A percentile compares a stretch with the other conserved stretches of the same genome.
These are phyloP conservation scores for Cossypha dichroa DNA, from an alignment of 2,797 vertebrate species.

Conservation along the genomic window DNA sequence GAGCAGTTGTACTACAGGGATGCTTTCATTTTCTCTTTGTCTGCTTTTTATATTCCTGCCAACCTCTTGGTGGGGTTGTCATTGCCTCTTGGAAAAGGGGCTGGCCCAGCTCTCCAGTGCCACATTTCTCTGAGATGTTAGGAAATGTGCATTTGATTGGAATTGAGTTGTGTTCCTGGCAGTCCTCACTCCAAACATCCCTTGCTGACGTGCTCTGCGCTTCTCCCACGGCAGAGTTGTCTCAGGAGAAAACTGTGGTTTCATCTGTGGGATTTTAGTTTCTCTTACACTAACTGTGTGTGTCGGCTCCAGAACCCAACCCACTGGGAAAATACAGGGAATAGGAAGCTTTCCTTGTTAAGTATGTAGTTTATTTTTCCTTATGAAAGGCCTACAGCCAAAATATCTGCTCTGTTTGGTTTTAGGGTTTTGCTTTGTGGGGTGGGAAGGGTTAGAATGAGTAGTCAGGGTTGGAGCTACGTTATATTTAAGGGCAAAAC, in stretches of 20 bases:
- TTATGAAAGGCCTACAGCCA: not conserved
- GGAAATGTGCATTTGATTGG: not conserved
- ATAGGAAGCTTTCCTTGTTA: not conserved
- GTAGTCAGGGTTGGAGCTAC: not conserved
- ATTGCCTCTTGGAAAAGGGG: not conserved
- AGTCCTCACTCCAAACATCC: not conserved
- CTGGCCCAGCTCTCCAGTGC: not conserved
- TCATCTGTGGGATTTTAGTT: not conserved
- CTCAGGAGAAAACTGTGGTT: not conserved
- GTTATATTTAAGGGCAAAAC: not conserved
- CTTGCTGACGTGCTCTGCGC: not conserved
- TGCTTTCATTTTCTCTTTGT: not conserved
- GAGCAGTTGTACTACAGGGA: not conserved
- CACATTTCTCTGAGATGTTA: not conserved
- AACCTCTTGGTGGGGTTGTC: not conserved
- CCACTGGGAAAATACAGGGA: not conserved
- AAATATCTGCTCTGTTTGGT: not conserved
- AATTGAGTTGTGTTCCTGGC: not conserved
- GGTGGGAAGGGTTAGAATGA: not conserved
- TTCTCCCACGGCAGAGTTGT: not conserved
- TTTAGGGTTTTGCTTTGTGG: not conserved
- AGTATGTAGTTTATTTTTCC: not conserved
- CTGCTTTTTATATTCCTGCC: not conserved
- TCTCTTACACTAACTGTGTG: not conserved
- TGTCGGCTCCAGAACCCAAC: rapidly evolving